A percentile compares a stretch with the other conserved stretches of the same genome.
Conservation (phyloP, 2,888 invertebrate genomes). For the Mamestra brassicae region DNA sequence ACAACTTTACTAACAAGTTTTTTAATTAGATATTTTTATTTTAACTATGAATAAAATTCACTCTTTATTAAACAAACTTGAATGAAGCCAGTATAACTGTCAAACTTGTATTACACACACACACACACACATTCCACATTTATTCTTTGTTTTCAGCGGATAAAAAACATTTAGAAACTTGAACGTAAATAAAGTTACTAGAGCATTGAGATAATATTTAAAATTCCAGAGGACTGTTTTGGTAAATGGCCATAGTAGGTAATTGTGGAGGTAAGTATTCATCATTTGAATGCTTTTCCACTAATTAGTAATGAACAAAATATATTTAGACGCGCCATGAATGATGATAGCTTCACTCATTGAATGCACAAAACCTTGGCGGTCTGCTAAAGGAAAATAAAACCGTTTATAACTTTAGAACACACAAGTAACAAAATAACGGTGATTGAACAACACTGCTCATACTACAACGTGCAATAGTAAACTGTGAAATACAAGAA, state of each 20-base stretch:
- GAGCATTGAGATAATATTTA: neutral
- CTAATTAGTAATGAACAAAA: slow-evolving; percentile 29
- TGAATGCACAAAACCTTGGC: neutral
- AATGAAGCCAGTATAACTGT: neutral
- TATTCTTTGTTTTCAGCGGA: neutral
- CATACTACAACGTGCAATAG: neutral
- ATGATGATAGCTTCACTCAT: slow-evolving; percentile 9
- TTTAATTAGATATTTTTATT: neutral
- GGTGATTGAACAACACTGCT: neutral
- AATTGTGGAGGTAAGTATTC: neutral
- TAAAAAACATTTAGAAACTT: neutral
- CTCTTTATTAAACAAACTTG: slow-evolving; percentile 6
- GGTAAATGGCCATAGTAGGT: slow-evolving; percentile 14
- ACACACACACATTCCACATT: neutral
- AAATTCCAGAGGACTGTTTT: slow-evolving; percentile 16
- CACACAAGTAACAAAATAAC: neutral
- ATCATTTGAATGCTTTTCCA: slow-evolving; percentile 13
- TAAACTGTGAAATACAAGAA: neutral
- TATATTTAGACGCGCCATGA: slow-evolving; percentile 9
- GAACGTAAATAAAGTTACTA: neutral
- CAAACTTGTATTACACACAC: neutral
- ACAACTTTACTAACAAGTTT: neutral
- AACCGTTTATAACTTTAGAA: neutral
- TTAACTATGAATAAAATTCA: neutral
- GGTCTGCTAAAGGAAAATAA: slow-evolving; percentile 16